phyloP scores from a whole-genome alignment of 1,140 invertebrate genomes.

The Parapsyche elsis region DNA sequence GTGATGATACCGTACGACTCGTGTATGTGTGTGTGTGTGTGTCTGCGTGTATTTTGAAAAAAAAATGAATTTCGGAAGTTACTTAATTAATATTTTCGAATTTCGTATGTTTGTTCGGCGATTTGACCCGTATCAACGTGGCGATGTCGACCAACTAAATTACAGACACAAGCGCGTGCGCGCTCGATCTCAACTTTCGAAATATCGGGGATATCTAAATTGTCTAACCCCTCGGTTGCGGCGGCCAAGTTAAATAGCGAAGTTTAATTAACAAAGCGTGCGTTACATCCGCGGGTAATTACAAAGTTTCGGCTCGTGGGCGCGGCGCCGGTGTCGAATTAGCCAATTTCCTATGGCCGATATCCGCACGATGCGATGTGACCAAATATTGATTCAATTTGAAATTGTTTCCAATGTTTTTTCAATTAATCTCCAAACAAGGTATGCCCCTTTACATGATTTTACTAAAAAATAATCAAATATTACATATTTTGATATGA shows the following conservation, averaged over 20 bases:
- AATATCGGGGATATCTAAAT: slow-evolving; percentile 41
- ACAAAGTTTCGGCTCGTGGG: slow-evolving; percentile 38
- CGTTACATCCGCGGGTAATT: slow-evolving; percentile 50
- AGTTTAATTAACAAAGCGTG: slow-evolving; percentile 55
- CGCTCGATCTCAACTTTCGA: neutral
- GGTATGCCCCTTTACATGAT: too few relatives aligned
- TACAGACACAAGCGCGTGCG: neutral
- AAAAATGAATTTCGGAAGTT: neutral
- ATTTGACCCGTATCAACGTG: neutral
- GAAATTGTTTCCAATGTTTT: too few relatives aligned
- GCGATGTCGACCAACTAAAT: neutral
- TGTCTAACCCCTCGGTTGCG: slow-evolving; percentile 44
- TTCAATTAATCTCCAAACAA: too few relatives aligned
- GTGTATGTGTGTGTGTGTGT: too few relatives aligned
- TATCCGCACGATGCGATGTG: slow-evolving; percentile 6
- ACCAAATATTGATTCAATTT: too few relatives aligned
- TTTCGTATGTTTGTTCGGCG: neutral
- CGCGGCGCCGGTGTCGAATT: slow-evolving; percentile 42
- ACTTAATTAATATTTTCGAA: neutral
- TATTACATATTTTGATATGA: too few relatives aligned
- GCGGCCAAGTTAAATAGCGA: slow-evolving; percentile 51
- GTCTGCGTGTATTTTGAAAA: too few relatives aligned
- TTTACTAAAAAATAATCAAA: too few relatives aligned
- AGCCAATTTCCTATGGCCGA: slow-evolving; percentile 47
- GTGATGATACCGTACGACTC: neutral